Evolutionary conservation across 2,797 vertebrate species (phyloP), one percentile per base, ranked within the genome.

Genomic region (Streptopelia turtur): DNA sequence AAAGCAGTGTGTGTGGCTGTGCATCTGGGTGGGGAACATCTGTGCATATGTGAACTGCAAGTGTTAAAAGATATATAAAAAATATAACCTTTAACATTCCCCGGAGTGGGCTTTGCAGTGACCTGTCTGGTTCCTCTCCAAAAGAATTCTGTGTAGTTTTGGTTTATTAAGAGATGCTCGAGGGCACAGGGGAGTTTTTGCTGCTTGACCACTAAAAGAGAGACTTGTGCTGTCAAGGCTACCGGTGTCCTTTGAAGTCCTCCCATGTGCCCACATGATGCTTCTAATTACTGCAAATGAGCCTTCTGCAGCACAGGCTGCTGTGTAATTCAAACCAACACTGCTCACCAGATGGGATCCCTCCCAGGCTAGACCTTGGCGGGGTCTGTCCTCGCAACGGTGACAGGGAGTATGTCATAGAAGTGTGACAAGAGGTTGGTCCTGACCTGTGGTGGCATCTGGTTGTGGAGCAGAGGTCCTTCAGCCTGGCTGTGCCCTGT

Each of bases 281-380:
- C 81, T 87, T 95, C 68, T 96, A 80, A 94, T 96, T 93, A 95
- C 59, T 85, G 68, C 81, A 91, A 78, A 94, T 13, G 78, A 96
- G 81, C 53, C 60, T 95, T 75, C 78, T 90, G 95, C 88, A 75
- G 80, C 72, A 50, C 71, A 70, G 64, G 53, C 77, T 94, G 83
- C 91, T 91, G 83, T 50, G 80, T 80, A 61, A 83, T 89, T 90
- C 64, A 75, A 31, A 74, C 39, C 59, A 41, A 16, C 5, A 2
- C 85, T 94, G 91, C 74, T 87, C 1, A 0, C 94, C 83, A 90
- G 93, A 91, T 91, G 95, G 93, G 49, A 72, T 78, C 37, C 60
- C 68, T 83, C 55, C 63, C 66, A 10, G 64, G 56, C 53, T 57
- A 30, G 80, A 82, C 86, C 86, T 52, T 78, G 61, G 74, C 27